These are phyloP conservation scores for Bradypus variegatus DNA, from an alignment of 2,797 vertebrate species.

Conservation along the genomic window DNA sequence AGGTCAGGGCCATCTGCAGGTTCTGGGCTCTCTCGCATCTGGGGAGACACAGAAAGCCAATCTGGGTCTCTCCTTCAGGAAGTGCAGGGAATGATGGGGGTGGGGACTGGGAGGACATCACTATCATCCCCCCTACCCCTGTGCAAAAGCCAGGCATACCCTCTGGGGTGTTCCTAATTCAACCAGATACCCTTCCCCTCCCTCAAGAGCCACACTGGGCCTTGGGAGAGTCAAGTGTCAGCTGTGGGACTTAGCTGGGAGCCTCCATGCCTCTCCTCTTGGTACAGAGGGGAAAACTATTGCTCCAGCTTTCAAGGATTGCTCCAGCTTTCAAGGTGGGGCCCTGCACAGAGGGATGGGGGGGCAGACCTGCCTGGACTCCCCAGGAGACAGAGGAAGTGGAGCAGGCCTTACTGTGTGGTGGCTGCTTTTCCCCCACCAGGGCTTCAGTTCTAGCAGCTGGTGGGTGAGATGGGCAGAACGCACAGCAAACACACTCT, in stretches of 20 bases:
- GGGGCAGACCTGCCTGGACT: background rate
- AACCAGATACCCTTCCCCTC: background rate
- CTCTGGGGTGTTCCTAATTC: background rate
- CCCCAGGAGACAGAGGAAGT: background rate
- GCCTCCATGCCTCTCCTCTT: background rate
- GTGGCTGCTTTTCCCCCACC: conserved; percentile 67
- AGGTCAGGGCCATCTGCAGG: conserved; percentile 44
- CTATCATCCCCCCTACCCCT: no score
- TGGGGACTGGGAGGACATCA: background rate
- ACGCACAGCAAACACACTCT: conserved; percentile 78
- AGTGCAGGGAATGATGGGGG: background rate
- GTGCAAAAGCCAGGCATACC: background rate
- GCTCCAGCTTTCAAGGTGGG: background rate
- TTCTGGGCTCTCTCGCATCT: background rate
- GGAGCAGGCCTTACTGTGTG: conserved; percentile 46
- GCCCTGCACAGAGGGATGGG: background rate
- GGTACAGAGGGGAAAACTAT: background rate
- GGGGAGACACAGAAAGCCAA: conserved; percentile 21
- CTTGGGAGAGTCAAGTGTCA: background rate
- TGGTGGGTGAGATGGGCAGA: conserved; percentile 76
- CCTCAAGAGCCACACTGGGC: background rate
- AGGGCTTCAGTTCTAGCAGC: conserved; percentile 76
- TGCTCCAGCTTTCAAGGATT: background rate
- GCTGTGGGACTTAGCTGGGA: conserved; percentile 2
- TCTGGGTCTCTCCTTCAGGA: background rate